These are phyloP conservation scores for Pandion haliaetus DNA, from an alignment of 2,113 vertebrate species.

Conservation along the genomic window DNA sequence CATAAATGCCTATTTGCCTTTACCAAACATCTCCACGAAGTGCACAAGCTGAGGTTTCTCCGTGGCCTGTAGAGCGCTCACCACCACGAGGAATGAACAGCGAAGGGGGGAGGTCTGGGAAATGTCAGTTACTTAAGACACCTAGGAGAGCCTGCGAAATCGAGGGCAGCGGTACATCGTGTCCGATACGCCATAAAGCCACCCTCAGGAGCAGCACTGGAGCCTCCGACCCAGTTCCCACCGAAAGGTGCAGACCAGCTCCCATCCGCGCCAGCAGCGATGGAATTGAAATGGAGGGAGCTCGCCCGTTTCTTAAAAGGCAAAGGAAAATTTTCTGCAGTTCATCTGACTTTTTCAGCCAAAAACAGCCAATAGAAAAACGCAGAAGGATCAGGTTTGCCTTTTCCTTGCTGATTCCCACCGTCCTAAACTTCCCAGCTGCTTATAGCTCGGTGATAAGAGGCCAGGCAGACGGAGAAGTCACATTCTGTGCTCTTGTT, in stretches of 20 bases:
- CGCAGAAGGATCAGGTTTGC: not conserved
- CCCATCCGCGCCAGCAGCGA: not conserved
- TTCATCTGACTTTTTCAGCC: not conserved
- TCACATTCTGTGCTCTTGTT: not conserved
- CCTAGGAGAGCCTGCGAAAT: fast-evolving
- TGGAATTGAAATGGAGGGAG: not conserved
- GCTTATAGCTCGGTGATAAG: not conserved
- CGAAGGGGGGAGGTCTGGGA: fast-evolving
- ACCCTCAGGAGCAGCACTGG: not conserved
- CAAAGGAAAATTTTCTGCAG: not conserved
- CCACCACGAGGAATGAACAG: fast-evolving
- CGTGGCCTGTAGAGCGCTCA: fast-evolving
- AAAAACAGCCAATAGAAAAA: not conserved
- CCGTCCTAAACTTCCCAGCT: not conserved
- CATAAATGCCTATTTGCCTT: not conserved
- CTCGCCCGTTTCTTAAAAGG: not conserved
- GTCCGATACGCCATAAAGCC: fast-evolving
- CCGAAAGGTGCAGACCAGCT: not conserved
- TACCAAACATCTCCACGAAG: fast-evolving
- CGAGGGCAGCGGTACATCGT: not conserved
- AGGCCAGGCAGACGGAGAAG: not conserved
- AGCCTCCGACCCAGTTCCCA: not conserved
- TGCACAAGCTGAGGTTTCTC: fast-evolving
- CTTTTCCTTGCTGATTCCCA: not conserved
- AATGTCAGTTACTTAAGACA: fast-evolving